Percentiles rank a stretch among this genome's conserved stretches.
phyloP scores from a whole-genome alignment of 2,888 invertebrate genomes.

The Camptogramma bilineatum region DNA sequence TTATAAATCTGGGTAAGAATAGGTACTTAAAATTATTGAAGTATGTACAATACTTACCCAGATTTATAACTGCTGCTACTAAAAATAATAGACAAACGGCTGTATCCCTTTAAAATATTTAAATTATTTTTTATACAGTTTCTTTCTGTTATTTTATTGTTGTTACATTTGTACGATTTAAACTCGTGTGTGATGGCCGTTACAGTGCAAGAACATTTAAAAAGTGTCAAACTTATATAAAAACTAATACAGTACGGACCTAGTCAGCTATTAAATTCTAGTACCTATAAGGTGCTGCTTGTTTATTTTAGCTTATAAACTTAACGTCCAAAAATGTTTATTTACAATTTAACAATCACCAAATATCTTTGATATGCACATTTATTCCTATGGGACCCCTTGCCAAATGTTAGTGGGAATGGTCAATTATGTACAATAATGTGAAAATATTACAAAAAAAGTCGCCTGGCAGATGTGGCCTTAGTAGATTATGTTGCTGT shows the following conservation, averaged over 20 bases:
- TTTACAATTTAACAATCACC: constrained; percentile 52
- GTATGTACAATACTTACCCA: no score
- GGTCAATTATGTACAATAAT: constrained; percentile 8
- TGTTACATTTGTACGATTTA: not conserved
- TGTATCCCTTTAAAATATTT: no score
- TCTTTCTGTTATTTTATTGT: not conserved
- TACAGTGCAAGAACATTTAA: constrained; percentile 2
- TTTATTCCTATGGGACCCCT: constrained; percentile 42
- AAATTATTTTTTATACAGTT: not conserved
- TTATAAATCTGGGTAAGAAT: no score
- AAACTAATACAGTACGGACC: constrained; percentile 25
- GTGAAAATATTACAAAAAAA: not conserved
- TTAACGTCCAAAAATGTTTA: constrained; percentile 56
- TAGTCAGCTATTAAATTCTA: constrained; percentile 33
- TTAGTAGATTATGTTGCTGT: no score
- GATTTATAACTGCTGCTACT: no score
- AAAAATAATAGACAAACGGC: no score
- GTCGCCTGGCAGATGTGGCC: no score
- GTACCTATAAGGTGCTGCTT: constrained; percentile 40
- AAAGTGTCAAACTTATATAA: constrained; percentile 33
- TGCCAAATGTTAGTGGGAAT: constrained; percentile 31
- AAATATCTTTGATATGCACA: constrained; percentile 46
- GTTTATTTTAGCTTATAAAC: constrained; percentile 35
- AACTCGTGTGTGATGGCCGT: not conserved
- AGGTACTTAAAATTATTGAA: no score